These are phyloP conservation scores for Picus viridis DNA, from an alignment of 2,797 vertebrate species.

Conservation along the genomic window DNA sequence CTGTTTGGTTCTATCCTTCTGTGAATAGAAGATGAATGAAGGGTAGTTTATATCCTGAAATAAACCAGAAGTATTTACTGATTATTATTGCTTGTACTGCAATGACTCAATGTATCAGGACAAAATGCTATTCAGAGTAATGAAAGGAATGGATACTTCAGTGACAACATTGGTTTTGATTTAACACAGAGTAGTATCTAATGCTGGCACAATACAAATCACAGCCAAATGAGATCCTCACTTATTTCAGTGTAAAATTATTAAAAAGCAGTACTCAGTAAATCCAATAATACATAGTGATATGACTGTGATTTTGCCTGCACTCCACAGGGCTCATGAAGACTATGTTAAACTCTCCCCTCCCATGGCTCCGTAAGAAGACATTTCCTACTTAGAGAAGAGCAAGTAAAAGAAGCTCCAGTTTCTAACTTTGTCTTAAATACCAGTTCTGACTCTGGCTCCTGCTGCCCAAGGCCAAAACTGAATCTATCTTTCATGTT, in stretches of 20 bases:
- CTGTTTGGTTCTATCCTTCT: conserved; percentile 19
- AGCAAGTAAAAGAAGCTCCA: background rate
- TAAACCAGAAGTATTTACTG: conserved; percentile 51
- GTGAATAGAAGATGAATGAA: conserved; percentile 9
- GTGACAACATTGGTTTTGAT: conserved; percentile 51
- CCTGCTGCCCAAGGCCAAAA: background rate
- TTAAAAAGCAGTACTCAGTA: conserved; percentile 5
- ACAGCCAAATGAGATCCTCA: conserved; percentile 36
- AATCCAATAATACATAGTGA: background rate
- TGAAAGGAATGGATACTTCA: conserved; percentile 44
- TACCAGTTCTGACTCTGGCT: background rate
- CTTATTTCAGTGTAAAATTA: conserved; percentile 29
- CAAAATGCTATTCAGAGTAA: conserved; percentile 64
- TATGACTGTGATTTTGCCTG: background rate
- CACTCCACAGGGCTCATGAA: background rate
- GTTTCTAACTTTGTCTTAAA: background rate
- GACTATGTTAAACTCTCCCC: background rate
- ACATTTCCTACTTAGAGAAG: background rate
- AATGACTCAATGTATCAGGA: conserved; percentile 48
- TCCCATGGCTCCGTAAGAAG: background rate
- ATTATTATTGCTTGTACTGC: conserved; percentile 47
- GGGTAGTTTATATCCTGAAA: conserved; percentile 52
- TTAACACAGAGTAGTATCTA: conserved; percentile 25
- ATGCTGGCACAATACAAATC: conserved; percentile 4
- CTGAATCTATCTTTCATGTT: background rate